Base-by-base conservation (phyloP, 2,888 invertebrate genomes). In the Drosophila melanosoma region DNA sequence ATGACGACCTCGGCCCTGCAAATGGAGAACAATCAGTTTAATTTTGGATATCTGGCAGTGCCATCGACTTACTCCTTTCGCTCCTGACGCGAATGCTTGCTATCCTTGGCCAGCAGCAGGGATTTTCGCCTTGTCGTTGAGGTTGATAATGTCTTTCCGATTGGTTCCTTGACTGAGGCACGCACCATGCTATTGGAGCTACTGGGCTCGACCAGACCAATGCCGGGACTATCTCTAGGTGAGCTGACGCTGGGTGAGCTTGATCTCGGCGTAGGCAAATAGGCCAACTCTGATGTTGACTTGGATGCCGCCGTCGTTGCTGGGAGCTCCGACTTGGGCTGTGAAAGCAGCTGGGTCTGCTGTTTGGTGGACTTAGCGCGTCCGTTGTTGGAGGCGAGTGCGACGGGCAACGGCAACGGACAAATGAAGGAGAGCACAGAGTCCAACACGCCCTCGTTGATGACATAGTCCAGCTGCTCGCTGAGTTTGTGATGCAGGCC, bases 1-100 rank as follows among this genome's bases (percentile, higher is more conserved):
- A 99, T 99, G 91, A 98, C 96, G 20, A 99, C 97, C 90, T 98
- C 97, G 3, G 95, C 95, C 29, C 96, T 96, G 81, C 38, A 92
- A 45, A 69, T 38, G 11, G 10, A 12, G 29, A 12, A 1, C 4
- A 6, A 58, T 53, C 23, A 49, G 32, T 2, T 8, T 11, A 8
- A 33, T 3, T 20, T 33, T 26, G 0, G n/a, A 10, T 4, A 11
- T 17, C 3, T 7, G 38, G 10, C 2, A 17, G 3, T 33, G 6
- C 20, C 1, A 45, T 45, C 26, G 3, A 86, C 83, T 77, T 65
- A 90, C 90, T 91, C 87, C 60, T 82, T 90, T 26, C 81, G 80
- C 6, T 79, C 71, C 54, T 79, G 78, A 3, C 76, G 79, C 4
- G 72, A 53, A 60, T 86, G 72, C 33, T 86, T 81, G 59, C 78